phyloP scores from a whole-genome alignment of 1,140 invertebrate genomes.

The Panagrolaimus sp. region DNA sequence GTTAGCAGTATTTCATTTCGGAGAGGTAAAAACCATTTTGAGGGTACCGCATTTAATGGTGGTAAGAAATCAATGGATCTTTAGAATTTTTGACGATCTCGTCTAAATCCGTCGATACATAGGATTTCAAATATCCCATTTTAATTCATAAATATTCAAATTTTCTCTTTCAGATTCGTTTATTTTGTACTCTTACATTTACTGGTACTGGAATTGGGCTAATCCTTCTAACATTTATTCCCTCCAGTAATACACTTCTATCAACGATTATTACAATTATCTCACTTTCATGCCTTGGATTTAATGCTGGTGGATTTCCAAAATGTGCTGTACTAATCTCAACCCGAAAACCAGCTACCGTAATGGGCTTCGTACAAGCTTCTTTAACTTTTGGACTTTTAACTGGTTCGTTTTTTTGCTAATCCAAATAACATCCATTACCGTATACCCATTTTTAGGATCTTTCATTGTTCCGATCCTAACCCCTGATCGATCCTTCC shows the following conservation, averaged over 20 bases:
- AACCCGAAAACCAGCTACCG: background rate
- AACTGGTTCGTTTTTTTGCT: too few species aligned
- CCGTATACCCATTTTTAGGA: too few species aligned
- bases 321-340: background rate
- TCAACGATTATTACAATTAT: background rate
- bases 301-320: conserved; percentile 7
- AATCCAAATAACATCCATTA: too few species aligned
- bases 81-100: too few species aligned
- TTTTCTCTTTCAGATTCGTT: background rate
- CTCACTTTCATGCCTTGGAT: background rate
- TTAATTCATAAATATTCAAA: background rate
- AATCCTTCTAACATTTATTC: background rate
- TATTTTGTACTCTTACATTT: background rate
- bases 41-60: too few species aligned
- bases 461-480: background rate
- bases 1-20: too few species aligned
- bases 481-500: background rate
- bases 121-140: too few species aligned
- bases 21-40: too few species aligned
- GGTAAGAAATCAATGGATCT: too few species aligned
- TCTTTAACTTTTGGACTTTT: conserved; percentile 1
- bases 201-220: background rate
- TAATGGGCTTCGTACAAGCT: conserved; percentile 5
- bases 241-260: background rate
- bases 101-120: too few species aligned